Conservation (phyloP, 2,888 invertebrate genomes). For the Acronicta leporina region DNA sequence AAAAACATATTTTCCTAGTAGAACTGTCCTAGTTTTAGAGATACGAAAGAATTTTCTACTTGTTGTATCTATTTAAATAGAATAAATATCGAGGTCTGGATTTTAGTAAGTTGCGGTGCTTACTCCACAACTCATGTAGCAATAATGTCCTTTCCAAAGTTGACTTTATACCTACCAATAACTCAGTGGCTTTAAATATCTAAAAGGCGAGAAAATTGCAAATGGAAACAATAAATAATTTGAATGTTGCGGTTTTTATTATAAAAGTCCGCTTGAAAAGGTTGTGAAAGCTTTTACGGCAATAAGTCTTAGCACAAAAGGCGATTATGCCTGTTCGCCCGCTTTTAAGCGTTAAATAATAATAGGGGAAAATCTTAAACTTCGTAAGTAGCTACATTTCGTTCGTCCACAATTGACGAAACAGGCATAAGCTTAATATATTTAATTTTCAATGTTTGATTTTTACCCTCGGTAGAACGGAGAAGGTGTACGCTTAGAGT, state of each 20-base stretch:
- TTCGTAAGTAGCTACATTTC: conserved; percentile 53
- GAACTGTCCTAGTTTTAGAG: too few relatives aligned
- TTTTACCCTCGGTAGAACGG: too few relatives aligned
- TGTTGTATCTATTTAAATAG: too few relatives aligned
- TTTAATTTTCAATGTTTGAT: too few relatives aligned
- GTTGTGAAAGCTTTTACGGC: conserved; percentile 79
- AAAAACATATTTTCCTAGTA: too few relatives aligned
- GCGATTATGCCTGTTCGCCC: conserved; percentile 78
- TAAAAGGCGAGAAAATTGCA: conserved; percentile 72
- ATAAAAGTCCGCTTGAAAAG: conserved; percentile 75
- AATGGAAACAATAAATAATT: conserved; percentile 82
- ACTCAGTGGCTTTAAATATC: conserved; percentile 39
- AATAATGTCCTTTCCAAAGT: not conserved
- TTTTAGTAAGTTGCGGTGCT: too few relatives aligned
- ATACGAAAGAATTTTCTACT: too few relatives aligned
- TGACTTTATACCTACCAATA: not conserved
- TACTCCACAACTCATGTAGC: too few relatives aligned
- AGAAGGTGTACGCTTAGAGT: too few relatives aligned
- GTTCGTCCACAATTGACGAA: conserved; percentile 22
- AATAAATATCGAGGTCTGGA: too few relatives aligned
- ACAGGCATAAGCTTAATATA: too few relatives aligned
- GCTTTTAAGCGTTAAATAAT: conserved; percentile 74
- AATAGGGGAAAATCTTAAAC: conserved; percentile 51
- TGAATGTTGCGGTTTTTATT: conserved; percentile 75
- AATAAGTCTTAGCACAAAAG: conserved; percentile 81